Percentiles rank a stretch among this genome's conserved stretches.
phyloP scores from a whole-genome alignment of 2,113 vertebrate species.

The Galeopterus variegatus region DNA sequence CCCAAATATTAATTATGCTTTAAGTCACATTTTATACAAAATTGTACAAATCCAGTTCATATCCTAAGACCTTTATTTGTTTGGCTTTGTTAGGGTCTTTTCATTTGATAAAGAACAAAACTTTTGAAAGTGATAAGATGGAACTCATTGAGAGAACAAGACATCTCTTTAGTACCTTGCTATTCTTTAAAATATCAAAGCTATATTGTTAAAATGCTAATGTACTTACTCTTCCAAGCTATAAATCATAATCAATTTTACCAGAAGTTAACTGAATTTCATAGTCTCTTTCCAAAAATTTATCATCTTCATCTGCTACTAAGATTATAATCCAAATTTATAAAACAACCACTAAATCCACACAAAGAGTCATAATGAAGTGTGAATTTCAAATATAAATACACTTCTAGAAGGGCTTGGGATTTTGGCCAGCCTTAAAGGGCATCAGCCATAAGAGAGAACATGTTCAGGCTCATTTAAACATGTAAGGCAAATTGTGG shows the following conservation, averaged over 20 bases:
- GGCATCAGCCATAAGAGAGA: neutral
- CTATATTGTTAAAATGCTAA: neutral
- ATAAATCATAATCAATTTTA: neutral
- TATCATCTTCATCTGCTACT: neutral
- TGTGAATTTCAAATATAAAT: neutral
- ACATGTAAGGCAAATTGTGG: fast-evolving
- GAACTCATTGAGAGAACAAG: neutral
- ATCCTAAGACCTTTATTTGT: neutral
- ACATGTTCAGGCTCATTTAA: neutral
- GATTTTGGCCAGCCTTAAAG: neutral
- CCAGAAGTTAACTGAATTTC: neutral
- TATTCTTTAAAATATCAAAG: neutral
- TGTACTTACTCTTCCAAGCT: neutral
- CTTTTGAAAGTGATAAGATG: neutral
- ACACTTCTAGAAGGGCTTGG: neutral
- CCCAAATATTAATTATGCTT: neutral
- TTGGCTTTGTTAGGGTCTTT: neutral
- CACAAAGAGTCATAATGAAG: neutral
- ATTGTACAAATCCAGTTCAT: neutral
- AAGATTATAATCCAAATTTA: neutral
- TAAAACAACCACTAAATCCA: neutral
- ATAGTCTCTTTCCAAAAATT: neutral
- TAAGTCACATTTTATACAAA: neutral
- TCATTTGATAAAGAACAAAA: neutral
- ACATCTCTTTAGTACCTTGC: neutral